Conservation (phyloP, 2,888 invertebrate species). For the Lobophora halterata region DNA sequence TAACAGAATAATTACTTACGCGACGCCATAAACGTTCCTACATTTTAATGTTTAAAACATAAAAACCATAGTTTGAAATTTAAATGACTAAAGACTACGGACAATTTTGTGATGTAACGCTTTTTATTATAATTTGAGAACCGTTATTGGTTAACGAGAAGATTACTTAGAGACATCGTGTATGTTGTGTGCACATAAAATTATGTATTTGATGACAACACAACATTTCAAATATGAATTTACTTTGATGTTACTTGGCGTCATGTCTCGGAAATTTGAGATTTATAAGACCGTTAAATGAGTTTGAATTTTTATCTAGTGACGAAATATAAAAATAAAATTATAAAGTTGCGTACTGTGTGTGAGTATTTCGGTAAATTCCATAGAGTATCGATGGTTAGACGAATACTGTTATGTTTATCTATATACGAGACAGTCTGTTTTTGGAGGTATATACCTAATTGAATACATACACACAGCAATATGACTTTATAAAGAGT, state of each 20-base stretch:
- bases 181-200: conserved; percentile 42
- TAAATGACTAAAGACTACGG: conserved; percentile 24
- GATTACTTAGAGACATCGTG: conserved; percentile 47
- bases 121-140: conserved; percentile 47
- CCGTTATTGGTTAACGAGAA: conserved; percentile 51
- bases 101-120: conserved; percentile 34
- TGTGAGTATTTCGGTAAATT: not conserved
- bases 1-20: conserved; percentile 50
- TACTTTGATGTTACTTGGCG: conserved; percentile 26
- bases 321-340: too few species aligned
- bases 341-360: not conserved
- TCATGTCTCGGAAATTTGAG: conserved; percentile 13
- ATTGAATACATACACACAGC: conserved; percentile 12
- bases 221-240: conserved; percentile 24
- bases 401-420: too few species aligned
- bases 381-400: too few species aligned
- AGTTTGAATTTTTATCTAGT: too few species aligned
- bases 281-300: too few species aligned
- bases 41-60: conserved; percentile 42
- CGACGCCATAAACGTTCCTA: conserved; percentile 44
- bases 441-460: too few species aligned
- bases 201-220: conserved; percentile 45
- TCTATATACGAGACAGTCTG: too few species aligned
- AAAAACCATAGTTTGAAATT: conserved; percentile 34
- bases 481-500: conserved; percentile 23